These are phyloP conservation scores for Cataglyphis hispanica DNA, from an alignment of 1,140 invertebrate species.

Conservation along the genomic window DNA sequence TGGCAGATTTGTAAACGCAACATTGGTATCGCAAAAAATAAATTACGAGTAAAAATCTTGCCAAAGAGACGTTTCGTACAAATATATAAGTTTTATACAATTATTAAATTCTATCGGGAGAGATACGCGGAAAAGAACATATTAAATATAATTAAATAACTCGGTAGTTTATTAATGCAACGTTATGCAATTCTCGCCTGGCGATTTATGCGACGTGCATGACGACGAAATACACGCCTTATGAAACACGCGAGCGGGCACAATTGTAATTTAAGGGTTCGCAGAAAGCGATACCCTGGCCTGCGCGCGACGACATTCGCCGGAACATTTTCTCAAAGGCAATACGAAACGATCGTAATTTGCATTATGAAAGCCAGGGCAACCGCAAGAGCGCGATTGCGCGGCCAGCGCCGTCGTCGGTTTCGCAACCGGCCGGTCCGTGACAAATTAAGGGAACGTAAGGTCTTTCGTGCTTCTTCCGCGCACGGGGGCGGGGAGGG, in stretches of 20 bases:
- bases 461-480: slow-evolving; percentile 21
- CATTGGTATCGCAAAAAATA: not conserved
- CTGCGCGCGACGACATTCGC: slow-evolving; percentile 17
- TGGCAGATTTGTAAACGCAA: not conserved
- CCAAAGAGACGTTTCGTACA: not conserved
- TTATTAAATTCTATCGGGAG: slow-evolving; percentile 12
- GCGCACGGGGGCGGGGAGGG: not conserved
- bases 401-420: slow-evolving; percentile 14
- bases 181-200: not conserved
- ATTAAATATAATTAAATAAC: slow-evolving; percentile 1
- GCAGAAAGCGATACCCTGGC: slow-evolving; percentile 17
- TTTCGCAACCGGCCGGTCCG: slow-evolving; percentile 44
- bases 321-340: slow-evolving; percentile 48
- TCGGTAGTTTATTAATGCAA: slow-evolving; percentile 1
- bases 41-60: not conserved
- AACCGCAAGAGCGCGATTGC: slow-evolving; percentile 34
- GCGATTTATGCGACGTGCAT: not conserved
- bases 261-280: slow-evolving; percentile 60
- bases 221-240: slow-evolving; percentile 19
- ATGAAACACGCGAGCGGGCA: slow-evolving; percentile 34
- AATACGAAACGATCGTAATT: slow-evolving; percentile 59
- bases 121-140: not conserved
- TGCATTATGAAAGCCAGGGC: slow-evolving; percentile 61
- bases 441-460: slow-evolving; percentile 52
- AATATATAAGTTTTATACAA: not conserved